Evolutionary conservation across 2,113 vertebrate species (phyloP).

Genomic region (Cyanoliseus patagonus): DNA sequence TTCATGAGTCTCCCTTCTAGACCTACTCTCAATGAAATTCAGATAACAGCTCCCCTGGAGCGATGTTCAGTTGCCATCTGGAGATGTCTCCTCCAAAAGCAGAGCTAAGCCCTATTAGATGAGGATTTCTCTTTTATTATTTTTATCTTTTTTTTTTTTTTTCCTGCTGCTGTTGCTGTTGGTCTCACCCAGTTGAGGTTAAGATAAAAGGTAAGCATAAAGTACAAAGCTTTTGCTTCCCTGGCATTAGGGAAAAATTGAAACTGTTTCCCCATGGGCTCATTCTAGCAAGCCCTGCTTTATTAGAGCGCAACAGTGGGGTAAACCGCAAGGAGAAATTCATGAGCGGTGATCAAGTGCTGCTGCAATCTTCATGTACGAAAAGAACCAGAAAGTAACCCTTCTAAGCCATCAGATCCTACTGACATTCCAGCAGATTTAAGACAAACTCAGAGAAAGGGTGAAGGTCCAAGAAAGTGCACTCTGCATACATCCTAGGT

Average conservation of each 20-base stretch:
- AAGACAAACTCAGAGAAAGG: background rate
- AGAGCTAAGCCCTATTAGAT: background rate
- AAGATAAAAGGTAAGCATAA: background rate
- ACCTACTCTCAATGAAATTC: conserved; percentile 22
- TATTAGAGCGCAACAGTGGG: background rate
- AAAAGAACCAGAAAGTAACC: background rate
- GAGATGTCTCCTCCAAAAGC: background rate
- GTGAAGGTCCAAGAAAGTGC: background rate
- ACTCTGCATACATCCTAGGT: background rate
- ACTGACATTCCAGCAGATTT: background rate
- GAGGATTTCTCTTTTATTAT: background rate
- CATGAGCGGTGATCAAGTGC: background rate
- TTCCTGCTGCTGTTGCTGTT: background rate
- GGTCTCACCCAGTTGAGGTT: background rate
- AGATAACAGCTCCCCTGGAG: conserved; percentile 19
- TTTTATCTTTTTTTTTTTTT: background rate
- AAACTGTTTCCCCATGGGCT: background rate
- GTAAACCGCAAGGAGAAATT: background rate
- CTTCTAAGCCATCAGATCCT: background rate
- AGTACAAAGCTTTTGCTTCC: background rate
- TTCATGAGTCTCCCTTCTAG: background rate
- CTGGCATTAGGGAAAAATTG: background rate
- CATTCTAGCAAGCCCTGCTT: background rate
- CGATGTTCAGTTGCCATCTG: background rate
- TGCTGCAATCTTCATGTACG: background rate